Percentiles rank a stretch among this genome's conserved stretches.
Evolutionary conservation across 2,888 invertebrate genomes (phyloP).

Genomic region (Shargacucullia verbasci): DNA sequence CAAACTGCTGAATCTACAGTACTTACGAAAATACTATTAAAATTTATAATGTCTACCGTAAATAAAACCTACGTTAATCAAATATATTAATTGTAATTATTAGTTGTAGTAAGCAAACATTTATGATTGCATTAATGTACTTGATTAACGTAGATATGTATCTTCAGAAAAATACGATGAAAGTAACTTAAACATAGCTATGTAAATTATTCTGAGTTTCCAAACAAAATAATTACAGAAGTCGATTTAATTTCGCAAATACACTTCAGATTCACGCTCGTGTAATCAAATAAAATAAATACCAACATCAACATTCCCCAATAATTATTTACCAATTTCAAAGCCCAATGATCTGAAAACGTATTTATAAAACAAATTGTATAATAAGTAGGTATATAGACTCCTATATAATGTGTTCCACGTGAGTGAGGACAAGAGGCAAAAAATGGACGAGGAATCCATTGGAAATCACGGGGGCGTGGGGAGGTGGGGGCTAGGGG

Average conservation of each 20-base stretch:
- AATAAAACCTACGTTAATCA: neutral
- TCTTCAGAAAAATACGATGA: neutral
- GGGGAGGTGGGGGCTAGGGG: slow-evolving; percentile 31
- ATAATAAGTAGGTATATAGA: slow-evolving; percentile 64
- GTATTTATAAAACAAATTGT: slow-evolving; percentile 70
- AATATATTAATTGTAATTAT: no score
- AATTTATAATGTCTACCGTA: neutral
- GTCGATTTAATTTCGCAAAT: slow-evolving; percentile 13
- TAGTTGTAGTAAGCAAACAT: no score
- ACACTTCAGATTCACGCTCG: slow-evolving; percentile 10
- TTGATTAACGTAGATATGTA: no score
- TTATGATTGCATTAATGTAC: no score
- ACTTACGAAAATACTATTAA: neutral
- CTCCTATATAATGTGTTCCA: slow-evolving; percentile 68
- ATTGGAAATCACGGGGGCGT: slow-evolving; percentile 72
- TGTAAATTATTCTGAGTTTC: neutral
- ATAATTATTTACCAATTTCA: slow-evolving; percentile 55
- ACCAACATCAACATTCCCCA: slow-evolving; percentile 34
- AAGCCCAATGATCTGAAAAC: slow-evolving; percentile 47
- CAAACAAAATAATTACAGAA: slow-evolving; percentile 23
- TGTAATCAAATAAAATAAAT: slow-evolving; percentile 27
- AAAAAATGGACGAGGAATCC: slow-evolving; percentile 69
- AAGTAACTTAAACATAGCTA: no score
- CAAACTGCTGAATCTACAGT: neutral
- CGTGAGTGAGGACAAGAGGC: slow-evolving; percentile 73